Base-by-base conservation (phyloP, 2,888 invertebrate genomes). In the Hoplodrina ambigua region DNA sequence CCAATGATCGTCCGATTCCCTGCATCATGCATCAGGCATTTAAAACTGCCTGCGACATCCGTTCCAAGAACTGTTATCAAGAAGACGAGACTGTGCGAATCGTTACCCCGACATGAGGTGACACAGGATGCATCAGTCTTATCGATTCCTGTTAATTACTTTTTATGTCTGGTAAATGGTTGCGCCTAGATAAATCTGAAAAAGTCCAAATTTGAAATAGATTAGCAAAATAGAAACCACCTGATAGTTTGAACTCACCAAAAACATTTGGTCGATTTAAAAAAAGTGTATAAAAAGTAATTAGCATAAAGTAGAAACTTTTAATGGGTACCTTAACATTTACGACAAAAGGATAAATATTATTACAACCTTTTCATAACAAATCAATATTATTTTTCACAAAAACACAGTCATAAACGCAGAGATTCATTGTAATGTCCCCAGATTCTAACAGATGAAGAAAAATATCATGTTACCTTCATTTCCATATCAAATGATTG, bases 11-110 rank as follows among this genome's bases (percentile, higher is more conserved):
- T 75, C 53, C 2, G 17, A 50, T 64, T 33, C 46, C 15, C 8
- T 64, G 82, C 71, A 77, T 78, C 71, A 77, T 64, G 72, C 49
- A 52, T 13, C 54, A 67, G 61, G 56, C 20, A 71, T 64, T 17
- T 30, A 17, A 49, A 71, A 71, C 53, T 80, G 68, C 68, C 76
- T 67, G 66, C 41, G 57, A 65, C 69, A 68, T 83, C 83, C 77
- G 81, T 15, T 44, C 72, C 44, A 49, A 13, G 77, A 76, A 81
- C 17, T 55, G 67, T 61, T 80, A 83, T 75, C 80, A 2, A 50
- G 63, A 11, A 55, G 44, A 56, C 30, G 64, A 63, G n/a, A 20
- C 64, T 57, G 41, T 57, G 80, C 55, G n/a, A 69, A 75, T 59
- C 60, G 4, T 30, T 10, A 20, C 46, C 49, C 57, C 57, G 57